These are phyloP conservation scores for Balaenoptera acutorostrata DNA, from an alignment of 2,113 vertebrate genomes.

Conservation along the genomic window DNA sequence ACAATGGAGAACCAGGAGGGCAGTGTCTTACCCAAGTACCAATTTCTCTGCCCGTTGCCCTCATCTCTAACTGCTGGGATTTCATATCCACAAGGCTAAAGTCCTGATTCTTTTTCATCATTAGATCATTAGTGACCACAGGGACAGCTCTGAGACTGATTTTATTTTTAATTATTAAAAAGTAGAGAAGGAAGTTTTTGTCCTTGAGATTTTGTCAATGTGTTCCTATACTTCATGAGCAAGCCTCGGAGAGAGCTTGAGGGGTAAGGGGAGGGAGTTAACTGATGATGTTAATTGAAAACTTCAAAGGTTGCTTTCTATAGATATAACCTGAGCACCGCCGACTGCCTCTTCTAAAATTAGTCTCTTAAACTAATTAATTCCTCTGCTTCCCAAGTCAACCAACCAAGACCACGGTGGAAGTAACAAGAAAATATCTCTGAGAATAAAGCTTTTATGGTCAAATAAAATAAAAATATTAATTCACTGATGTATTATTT, in stretches of 20 bases:
- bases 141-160: not conserved
- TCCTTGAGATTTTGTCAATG: not conserved
- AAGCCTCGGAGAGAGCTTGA: not conserved
- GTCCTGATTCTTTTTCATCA: not conserved
- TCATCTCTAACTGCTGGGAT: not conserved
- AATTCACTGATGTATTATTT: not conserved
- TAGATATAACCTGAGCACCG: not conserved
- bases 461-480: slow-evolving; percentile 22
- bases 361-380: slow-evolving; percentile 2
- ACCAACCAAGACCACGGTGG: not conserved
- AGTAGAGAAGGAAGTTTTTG: not conserved
- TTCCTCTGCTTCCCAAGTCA: not conserved
- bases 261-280: not conserved
- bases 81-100: not conserved
- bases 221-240: not conserved
- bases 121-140: not conserved
- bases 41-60: not conserved
- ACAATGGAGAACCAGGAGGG: not conserved
- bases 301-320: not conserved
- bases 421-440: not conserved
- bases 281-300: not conserved
- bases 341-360: not conserved
- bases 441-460: not conserved
- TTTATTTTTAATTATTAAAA: not conserved
- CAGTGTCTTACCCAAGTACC: not conserved